These are phyloP conservation scores for Diloba caeruleocephala DNA, from an alignment of 2,888 invertebrate genomes.

Conservation along the genomic window DNA sequence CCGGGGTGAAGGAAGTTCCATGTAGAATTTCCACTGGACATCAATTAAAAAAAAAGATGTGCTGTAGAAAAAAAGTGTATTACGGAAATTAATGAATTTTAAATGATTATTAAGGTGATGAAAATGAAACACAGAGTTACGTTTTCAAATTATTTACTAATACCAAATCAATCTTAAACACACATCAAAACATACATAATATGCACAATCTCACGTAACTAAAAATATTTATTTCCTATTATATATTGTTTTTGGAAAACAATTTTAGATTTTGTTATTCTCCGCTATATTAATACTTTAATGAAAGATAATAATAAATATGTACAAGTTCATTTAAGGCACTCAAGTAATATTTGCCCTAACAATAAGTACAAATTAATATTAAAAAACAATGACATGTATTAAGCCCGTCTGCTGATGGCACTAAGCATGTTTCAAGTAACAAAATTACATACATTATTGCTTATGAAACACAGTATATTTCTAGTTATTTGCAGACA, in stretches of 20 bases:
- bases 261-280: constrained; percentile 81
- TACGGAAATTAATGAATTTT: too few relatives aligned
- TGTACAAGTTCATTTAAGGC: constrained; percentile 86
- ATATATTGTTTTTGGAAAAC: constrained; percentile 86
- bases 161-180: constrained; percentile 88
- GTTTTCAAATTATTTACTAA: constrained; percentile 87
- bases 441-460: constrained; percentile 66
- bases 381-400: constrained; percentile 78
- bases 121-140: constrained; percentile 58
- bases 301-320: constrained; percentile 79
- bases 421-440: constrained; percentile 84
- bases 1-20: too few relatives aligned
- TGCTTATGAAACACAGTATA: constrained; percentile 77
- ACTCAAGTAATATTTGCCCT: constrained; percentile 81
- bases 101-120: background rate
- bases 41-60: too few relatives aligned
- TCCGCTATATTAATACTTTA: constrained; percentile 78
- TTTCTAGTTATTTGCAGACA: constrained; percentile 81
- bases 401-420: constrained; percentile 81
- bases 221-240: constrained; percentile 78
- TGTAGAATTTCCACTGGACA: too few relatives aligned
- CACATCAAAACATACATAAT: constrained; percentile 89
- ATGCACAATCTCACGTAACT: constrained; percentile 88
- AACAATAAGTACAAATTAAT: constrained; percentile 85
- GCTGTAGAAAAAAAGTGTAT: too few relatives aligned